Conservation (phyloP, 2,888 invertebrate genomes). For the Pristionchus japonicus region DNA sequence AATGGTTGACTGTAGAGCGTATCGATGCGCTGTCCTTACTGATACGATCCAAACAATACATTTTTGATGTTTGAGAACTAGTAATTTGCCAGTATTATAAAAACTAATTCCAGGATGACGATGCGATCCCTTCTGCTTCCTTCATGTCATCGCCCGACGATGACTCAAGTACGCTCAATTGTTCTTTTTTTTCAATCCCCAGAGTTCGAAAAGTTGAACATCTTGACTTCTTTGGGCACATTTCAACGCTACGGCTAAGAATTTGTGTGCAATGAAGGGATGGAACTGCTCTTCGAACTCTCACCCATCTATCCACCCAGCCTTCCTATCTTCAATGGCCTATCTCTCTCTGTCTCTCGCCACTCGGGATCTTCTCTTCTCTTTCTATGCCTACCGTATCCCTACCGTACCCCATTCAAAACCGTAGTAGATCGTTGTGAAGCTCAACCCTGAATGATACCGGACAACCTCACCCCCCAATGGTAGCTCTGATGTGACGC, state of each 20-base stretch:
- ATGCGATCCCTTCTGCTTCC: conserved; percentile 47
- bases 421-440: neutral
- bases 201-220: too few species aligned
- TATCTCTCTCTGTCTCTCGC: conserved; percentile 22
- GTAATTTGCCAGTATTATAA: too few species aligned
- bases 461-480: neutral
- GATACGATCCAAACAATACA: too few species aligned
- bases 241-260: too few species aligned
- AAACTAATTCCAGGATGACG: neutral
- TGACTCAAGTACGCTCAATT: conserved; percentile 64
- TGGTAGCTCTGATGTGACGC: neutral
- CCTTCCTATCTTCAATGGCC: neutral
- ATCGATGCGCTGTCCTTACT: too few species aligned
- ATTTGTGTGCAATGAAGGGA: too few species aligned
- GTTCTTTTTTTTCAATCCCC: neutral
- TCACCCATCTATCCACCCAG: neutral
- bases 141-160: conserved; percentile 73
- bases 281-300: neutral
- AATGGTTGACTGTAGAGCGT: too few species aligned
- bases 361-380: neutral
- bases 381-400: neutral
- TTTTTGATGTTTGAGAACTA: too few species aligned
- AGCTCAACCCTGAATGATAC: neutral
- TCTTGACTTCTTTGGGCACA: too few species aligned
- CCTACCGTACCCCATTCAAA: neutral